Evolutionary conservation across 1,140 invertebrate species (phyloP), one percentile per base, ranked within the genome.

Genomic region (Chymomyza costata): DNA sequence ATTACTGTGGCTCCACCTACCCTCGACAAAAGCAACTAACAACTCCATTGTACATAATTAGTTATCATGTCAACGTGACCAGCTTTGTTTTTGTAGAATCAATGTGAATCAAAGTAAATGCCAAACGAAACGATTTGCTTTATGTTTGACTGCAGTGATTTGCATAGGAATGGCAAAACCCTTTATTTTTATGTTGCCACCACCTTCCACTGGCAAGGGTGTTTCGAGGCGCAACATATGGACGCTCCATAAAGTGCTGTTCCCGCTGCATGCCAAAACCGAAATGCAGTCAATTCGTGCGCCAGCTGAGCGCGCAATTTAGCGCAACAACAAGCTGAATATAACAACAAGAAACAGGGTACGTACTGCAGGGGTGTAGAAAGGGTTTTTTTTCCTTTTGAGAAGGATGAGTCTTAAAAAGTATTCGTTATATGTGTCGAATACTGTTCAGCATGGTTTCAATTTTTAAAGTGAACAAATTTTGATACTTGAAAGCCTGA

Each of bases 81-180:
- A 28, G 25, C 25, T 5, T 28, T 28, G 10, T 28, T 67, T 57
- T 80, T 73, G 55, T 60, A 48, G 63, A 80, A 80, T 78, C 73
- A 80, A 47, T 55, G 73, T 38, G 65, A 80, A 80, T 78, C 67
- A 80, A 80, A 78, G 73, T 59, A 78, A 78, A 78, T 80, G 67
- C 61, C 73, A 80, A 78, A 80, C 73, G 73, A 80, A 78, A 80
- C 73, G 73, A 78, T 78, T 78, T 78, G 63, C 67, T 80, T 80
- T 80, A 78, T 73, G 56, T 59, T 46, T 54, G 69, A 67, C 73
- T 73, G 73, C 73, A 78, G 73, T 78, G 73, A 78, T 80, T 78
- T 78, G 73, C 73, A 74, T 78, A 63, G 67, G 73, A 73, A 78
- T 50, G 51, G 40, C 45, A 68, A 70, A n/a, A 71, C 69, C 62